A percentile compares a stretch with the other conserved stretches of the same genome.
Conservation (phyloP, 2,797 vertebrate species). For the Saxicola maurus region DNA sequence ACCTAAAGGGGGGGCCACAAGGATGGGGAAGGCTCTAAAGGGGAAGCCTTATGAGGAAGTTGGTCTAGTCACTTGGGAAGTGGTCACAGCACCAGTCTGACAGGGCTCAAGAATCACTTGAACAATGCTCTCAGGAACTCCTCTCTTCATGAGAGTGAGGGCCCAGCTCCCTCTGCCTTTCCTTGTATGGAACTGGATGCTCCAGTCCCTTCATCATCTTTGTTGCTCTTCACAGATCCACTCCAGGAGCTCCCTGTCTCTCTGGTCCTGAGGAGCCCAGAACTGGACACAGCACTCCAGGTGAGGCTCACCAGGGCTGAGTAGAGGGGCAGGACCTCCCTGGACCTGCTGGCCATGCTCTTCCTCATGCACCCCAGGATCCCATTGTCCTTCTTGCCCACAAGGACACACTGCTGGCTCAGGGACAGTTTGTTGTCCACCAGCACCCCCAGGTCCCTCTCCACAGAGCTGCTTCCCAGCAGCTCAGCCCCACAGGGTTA, state of each 20-base stretch:
- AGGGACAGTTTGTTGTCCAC: not conserved
- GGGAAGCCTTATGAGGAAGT: not conserved
- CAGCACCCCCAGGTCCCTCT: not conserved
- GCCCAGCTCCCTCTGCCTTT: not conserved
- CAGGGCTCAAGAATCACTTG: not conserved
- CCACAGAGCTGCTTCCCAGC: not conserved
- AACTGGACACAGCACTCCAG: not conserved
- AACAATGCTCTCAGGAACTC: not conserved
- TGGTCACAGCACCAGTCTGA: not conserved
- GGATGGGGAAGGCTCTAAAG: not conserved
- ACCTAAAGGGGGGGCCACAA: not conserved
- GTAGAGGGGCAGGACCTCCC: fast-evolving
- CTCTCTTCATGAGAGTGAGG: not conserved
- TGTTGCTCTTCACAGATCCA: fast-evolving
- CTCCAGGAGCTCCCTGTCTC: not conserved
- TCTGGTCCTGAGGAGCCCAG: not conserved
- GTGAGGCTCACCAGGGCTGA: not conserved
- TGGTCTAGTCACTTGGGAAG: not conserved
- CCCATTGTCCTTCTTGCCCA: not conserved
- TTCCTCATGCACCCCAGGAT: not conserved
- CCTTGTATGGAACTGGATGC: too few relatives aligned
- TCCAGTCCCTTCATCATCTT: not conserved
- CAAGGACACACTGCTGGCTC: not conserved
- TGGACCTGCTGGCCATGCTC: fast-evolving
- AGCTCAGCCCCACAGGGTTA: not conserved